Base-by-base conservation (phyloP, 1,140 invertebrate species). In the Drosophila mayri region DNA sequence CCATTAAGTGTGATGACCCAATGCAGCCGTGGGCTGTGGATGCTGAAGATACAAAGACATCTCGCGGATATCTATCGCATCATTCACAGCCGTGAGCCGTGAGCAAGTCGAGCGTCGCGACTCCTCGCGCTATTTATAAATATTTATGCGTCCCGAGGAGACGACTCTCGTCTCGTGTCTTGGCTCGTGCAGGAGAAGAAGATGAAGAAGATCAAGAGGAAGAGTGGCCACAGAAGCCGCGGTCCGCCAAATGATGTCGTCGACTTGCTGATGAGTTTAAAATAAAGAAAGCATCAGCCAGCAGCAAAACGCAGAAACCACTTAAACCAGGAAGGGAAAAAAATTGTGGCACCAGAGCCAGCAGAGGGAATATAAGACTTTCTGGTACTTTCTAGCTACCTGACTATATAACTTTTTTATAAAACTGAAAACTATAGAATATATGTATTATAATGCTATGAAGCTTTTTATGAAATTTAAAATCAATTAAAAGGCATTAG, bases 231-330 rank as follows among this genome's bases (percentile, higher is more conserved):
- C 49, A 58, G 41, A 57, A 72, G 65, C 52, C 58, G 60, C 68
- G 55, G 70, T 58, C 76, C 82, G 75, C 80, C 80, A 88, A 88
- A 88, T 80, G 81, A 88, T 88, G 80, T 88, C 84, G 84, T 88
- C 84, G 80, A 77, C 84, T 80, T 54, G 76, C 73, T 81, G 85
- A 84, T 81, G 84, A 90, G 76, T 90, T 80, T 80, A 81, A 90
- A 88, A 88, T 88, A 90, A 87, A 80, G 72, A 80, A 88, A 76
- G 58, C 76, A 70, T 40, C 40, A 46, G 59, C 16, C 60, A 40
- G n/a, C 32, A 37, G 41, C 59, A 37, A 76, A 62, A 37, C 47
- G 57, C 63, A 66, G 58, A 78, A 71, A 90, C 59, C 77, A 84
- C 84, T 87, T 87, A 82, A 72, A 81, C 77, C 57, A 28, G 54